Evolutionary conservation across 2,888 invertebrate genomes (phyloP), one percentile per base, ranked within the genome.

Genomic region (Carabus problematicus): DNA sequence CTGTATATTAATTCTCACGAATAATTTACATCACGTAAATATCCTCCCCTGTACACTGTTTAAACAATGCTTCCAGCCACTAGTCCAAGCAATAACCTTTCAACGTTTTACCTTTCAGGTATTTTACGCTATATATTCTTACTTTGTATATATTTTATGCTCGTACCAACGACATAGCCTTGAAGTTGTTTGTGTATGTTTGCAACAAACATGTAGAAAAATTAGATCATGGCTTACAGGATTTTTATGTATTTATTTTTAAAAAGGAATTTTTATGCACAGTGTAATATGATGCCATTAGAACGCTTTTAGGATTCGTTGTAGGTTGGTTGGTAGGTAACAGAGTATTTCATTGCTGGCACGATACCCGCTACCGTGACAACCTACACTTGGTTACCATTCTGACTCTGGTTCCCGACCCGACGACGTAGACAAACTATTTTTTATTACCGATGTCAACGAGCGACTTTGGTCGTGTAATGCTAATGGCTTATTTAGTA

Each of bases 161-260:
- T 6, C 29, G 29, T 29, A 29, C 2, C 29, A n/a, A n/a, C 18
- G 18, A 43, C n/a, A 43, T 12, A 43, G 43, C 43, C 49, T 8
- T 49, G 49, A 49, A 16, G 11, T 49, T 49, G 49, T 8, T 49
- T 12, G 8, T 12, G 49, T 3, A 49, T 9, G 18, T 49, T 49
- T 14, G 18, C 52, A 52, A 52, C 52, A 67, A 67, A 67, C 59
- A 49, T 43, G 67, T 60, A 60, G 67, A 67, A 67, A 67, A 67
- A 67, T 67, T 67, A 67, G 67, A 67, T 67, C 67, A 39, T 12
- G 29, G 60, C 59, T 40, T 52, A 60, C 67, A 49, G 54, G 67
- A 67, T 67, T 67, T 56, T 67, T 67, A 67, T 67, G 67, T 67
- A 54, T 67, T 67, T 67, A 67, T 67, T 67, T 67, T 67, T 67